Conservation (phyloP, 2,888 invertebrate species). For the Nemotelus nigrinus region DNA sequence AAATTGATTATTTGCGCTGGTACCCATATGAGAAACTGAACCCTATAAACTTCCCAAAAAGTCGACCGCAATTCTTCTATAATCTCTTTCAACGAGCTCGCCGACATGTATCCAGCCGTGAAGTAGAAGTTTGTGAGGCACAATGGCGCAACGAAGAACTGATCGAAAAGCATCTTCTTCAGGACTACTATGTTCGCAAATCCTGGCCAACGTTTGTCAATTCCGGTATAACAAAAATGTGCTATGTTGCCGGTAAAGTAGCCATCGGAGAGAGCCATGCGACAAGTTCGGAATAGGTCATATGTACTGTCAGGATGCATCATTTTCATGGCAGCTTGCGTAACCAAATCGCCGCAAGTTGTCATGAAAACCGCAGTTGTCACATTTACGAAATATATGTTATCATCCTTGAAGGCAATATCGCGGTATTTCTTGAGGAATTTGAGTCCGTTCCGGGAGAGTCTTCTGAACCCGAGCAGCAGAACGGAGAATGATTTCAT, state of each 20-base stretch:
- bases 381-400: slow-evolving; percentile 14
- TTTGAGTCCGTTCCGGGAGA: too few relatives aligned
- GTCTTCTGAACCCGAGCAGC: too few relatives aligned
- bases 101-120: slow-evolving; percentile 4
- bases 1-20: slow-evolving; percentile 22
- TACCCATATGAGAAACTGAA: slow-evolving; percentile 26
- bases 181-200: background rate
- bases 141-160: background rate
- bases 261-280: slow-evolving; percentile 20
- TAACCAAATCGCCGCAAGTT: background rate
- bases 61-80: background rate
- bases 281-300: background rate
- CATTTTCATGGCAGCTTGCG: background rate
- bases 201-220: background rate
- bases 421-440: background rate
- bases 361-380: slow-evolving; percentile 2
- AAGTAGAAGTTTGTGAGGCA: slow-evolving; percentile 6
- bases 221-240: background rate
- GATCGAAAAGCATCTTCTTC: slow-evolving; percentile 4
- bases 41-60: background rate
- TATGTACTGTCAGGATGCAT: background rate
- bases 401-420: background rate
- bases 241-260: slow-evolving; percentile 10
- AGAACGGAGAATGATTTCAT: too few relatives aligned
- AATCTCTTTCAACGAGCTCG: background rate